Conservation (phyloP, 2,797 vertebrate genomes). For the Siniperca undulata region DNA sequence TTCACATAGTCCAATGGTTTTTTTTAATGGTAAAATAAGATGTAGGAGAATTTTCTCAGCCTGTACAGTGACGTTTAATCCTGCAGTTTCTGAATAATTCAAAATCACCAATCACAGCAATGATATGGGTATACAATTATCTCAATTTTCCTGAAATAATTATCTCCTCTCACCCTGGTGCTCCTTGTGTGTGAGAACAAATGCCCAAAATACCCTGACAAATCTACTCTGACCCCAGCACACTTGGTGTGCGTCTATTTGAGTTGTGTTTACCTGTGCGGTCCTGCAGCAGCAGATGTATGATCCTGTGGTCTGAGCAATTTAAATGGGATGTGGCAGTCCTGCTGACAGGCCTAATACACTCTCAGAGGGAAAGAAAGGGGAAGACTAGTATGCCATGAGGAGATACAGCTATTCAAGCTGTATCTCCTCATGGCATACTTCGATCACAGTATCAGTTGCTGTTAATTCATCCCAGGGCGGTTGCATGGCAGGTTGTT, state of each 20-base stretch:
- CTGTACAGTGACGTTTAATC: background rate
- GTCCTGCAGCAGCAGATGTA: conserved; percentile 66
- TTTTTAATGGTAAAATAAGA: background rate
- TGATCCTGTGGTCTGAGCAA: conserved; percentile 39
- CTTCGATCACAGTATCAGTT: conserved; percentile 32
- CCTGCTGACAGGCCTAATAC: conserved; percentile 63
- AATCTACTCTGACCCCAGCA: conserved; percentile 21
- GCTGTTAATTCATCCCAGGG: conserved; percentile 48
- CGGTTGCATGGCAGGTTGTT: conserved; percentile 27
- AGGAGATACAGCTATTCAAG: conserved; percentile 60
- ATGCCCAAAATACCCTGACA: conserved; percentile 19
- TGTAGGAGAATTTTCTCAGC: background rate
- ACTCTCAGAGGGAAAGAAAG: conserved; percentile 24
- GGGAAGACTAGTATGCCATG: conserved; percentile 7
- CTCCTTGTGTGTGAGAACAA: conserved; percentile 37
- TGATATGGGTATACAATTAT: background rate
- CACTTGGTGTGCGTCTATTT: background rate
- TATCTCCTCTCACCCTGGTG: background rate
- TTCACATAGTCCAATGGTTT: background rate
- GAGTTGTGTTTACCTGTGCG: conserved; percentile 49
- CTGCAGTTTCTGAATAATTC: background rate
- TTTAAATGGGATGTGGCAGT: conserved; percentile 65
- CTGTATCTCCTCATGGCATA: no score
- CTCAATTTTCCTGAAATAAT: conserved; percentile 21
- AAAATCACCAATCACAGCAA: background rate